Conservation (phyloP, 2,888 invertebrate genomes). For the Caenorhabditis sp. region DNA sequence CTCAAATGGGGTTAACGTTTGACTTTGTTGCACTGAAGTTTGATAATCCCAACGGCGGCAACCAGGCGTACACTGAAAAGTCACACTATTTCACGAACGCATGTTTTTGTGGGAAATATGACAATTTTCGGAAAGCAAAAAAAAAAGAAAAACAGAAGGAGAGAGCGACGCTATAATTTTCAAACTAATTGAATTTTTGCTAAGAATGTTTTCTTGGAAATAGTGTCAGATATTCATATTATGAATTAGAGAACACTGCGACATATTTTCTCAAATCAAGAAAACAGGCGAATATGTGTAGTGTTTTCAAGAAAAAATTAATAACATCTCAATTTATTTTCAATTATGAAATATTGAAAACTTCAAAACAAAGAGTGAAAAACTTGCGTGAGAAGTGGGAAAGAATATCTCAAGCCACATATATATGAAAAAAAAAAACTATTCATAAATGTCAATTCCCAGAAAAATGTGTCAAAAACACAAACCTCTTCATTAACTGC, state of each 20-base stretch:
- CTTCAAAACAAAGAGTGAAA: too few species aligned
- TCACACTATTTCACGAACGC: background rate
- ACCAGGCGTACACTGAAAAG: conserved; percentile 56
- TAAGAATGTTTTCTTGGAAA: background rate
- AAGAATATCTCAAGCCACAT: too few species aligned
- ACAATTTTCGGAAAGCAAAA: background rate
- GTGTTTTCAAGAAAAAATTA: too few species aligned
- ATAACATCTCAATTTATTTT: too few species aligned
- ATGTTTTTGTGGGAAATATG: background rate
- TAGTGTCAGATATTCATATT: too few species aligned
- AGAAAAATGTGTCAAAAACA: background rate
- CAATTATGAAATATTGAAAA: too few species aligned
- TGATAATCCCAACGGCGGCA: conserved; percentile 68
- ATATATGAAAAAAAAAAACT: background rate
- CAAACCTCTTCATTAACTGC: conserved; percentile 56
- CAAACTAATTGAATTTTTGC: background rate
- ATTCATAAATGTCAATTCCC: background rate
- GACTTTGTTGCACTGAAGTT: conserved; percentile 56
- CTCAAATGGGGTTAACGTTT: conserved; percentile 53
- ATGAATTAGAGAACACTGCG: too few species aligned
- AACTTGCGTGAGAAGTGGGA: too few species aligned
- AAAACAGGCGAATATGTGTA: too few species aligned
- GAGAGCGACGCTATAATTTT: background rate
- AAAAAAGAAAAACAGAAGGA: background rate
- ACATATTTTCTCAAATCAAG: too few species aligned